A percentile compares a stretch with the other conserved stretches of the same genome.
Conservation (phyloP, 1,140 invertebrate species). For the Chrysopa pallens region DNA sequence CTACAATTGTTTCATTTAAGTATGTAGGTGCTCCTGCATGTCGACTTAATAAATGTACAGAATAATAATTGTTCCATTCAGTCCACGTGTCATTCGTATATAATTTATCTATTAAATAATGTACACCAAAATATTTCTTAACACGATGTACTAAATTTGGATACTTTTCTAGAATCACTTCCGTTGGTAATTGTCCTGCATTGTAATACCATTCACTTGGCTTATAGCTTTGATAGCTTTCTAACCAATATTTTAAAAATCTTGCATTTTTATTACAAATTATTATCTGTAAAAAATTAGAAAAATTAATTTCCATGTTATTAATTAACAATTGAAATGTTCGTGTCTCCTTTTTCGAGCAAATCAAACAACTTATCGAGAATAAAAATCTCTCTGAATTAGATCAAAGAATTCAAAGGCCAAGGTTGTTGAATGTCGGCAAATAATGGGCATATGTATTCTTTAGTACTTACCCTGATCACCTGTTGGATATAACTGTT, state of each 20-base stretch:
- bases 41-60: conserved; percentile 13
- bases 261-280: conserved; percentile 16
- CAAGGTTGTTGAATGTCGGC: no score
- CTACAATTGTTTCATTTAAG: conserved; percentile 11
- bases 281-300: conserved; percentile 13
- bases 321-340: no score
- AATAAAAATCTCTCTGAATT: no score
- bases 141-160: conserved; percentile 15
- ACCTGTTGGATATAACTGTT: no score
- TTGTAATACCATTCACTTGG: conserved; percentile 18
- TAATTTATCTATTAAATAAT: conserved; percentile 11
- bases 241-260: conserved; percentile 16
- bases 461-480: no score
- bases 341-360: no score
- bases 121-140: conserved; percentile 13
- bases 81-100: conserved; percentile 8
- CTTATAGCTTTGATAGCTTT: conserved; percentile 15
- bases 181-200: conserved; percentile 16
- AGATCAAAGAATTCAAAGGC: no score
- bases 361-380: no score
- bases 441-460: no score
- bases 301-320: no score
- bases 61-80: conserved; percentile 9
- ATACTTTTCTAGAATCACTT: conserved; percentile 9
- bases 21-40: conserved; percentile 8